A percentile compares a stretch with the other conserved stretches of the same genome.
Conservation (phyloP, 2,888 invertebrate species). For the Phrixothrix hirtus region DNA sequence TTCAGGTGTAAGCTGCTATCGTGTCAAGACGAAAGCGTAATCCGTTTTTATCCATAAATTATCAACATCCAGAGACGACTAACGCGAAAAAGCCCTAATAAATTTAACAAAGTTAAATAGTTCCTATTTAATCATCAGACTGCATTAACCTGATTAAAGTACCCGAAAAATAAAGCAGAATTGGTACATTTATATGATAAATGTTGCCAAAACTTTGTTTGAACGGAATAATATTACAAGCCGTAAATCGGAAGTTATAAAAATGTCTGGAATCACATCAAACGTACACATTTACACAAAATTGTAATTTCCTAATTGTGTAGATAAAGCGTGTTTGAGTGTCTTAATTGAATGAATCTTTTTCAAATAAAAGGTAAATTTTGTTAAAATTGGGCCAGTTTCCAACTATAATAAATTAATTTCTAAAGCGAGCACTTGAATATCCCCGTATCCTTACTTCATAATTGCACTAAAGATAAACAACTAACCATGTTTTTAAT, state of each 20-base stretch:
- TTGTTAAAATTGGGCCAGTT: too few relatives aligned
- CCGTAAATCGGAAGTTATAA: slow-evolving; percentile 23
- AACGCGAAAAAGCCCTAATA: slow-evolving; percentile 12
- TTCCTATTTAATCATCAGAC: slow-evolving; percentile 22
- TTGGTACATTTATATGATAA: slow-evolving; percentile 21
- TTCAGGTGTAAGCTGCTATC: slow-evolving; percentile 20
- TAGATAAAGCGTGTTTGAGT: slow-evolving; percentile 18
- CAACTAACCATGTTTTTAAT: slow-evolving; percentile 24
- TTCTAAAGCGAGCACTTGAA: slow-evolving; percentile 10
- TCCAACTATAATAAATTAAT: slow-evolving; percentile 19
- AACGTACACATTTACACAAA: slow-evolving; percentile 18
- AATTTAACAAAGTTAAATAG: slow-evolving; percentile 15
- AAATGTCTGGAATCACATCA: slow-evolving; percentile 17
- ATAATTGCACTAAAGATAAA: slow-evolving; percentile 24
- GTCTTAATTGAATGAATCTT: slow-evolving; percentile 16
- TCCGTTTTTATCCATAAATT: slow-evolving; percentile 21
- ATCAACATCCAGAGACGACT: slow-evolving; percentile 12
- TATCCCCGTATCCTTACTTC: slow-evolving; percentile 12
- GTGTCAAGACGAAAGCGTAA: slow-evolving; percentile 22
- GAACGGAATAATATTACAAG: slow-evolving; percentile 17
- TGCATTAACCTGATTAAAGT: slow-evolving; percentile 28
- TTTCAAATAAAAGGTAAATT: slow-evolving; percentile 8
- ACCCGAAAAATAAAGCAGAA: slow-evolving; percentile 17
- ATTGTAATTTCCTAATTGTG: slow-evolving; percentile 20
- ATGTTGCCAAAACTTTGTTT: slow-evolving; percentile 29